Percentiles rank a stretch among this genome's conserved stretches.
Evolutionary conservation across 2,888 invertebrate species (phyloP).

Genomic region (Trissolcus japonicus): DNA sequence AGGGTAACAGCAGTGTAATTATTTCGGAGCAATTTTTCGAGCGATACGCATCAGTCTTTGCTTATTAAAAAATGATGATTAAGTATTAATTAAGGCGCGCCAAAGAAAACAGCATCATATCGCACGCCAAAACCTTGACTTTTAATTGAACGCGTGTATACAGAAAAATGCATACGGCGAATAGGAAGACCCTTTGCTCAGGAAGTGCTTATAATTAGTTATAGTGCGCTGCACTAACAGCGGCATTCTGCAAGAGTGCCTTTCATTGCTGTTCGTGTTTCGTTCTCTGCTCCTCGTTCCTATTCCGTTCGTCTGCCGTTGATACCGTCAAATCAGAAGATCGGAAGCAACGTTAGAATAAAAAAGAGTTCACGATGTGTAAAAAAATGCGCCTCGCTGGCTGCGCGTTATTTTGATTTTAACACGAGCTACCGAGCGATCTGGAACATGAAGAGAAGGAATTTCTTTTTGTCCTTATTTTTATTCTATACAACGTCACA

Average conservation of each 20-base stretch:
- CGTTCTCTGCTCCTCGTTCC: constrained; percentile 37
- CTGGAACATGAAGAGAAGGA: constrained; percentile 10
- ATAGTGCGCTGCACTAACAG: constrained; percentile 76
- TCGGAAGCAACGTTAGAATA: constrained; percentile 55
- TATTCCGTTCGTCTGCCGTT: constrained; percentile 34
- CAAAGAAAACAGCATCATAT: constrained; percentile 49
- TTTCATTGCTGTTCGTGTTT: constrained; percentile 57
- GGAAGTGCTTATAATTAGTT: constrained; percentile 71
- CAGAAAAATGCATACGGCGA: constrained; percentile 50
- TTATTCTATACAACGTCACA: constrained; percentile 6
- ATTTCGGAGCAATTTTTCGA: constrained; percentile 43
- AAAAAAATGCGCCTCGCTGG: constrained; percentile 20
- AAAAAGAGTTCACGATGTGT: constrained; percentile 26
- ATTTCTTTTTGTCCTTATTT: constrained; percentile 11
- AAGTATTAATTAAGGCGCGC: constrained; percentile 53
- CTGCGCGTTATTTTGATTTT: constrained; percentile 43
- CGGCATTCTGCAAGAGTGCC: constrained; percentile 75
- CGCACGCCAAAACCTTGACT: constrained; percentile 56
- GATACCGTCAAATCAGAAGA: constrained; percentile 56
- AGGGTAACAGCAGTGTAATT: constrained; percentile 21
- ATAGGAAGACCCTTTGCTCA: constrained; percentile 56
- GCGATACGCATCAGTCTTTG: constrained; percentile 48
- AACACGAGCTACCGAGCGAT: constrained; percentile 7
- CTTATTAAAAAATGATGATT: constrained; percentile 53
- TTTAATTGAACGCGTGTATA: constrained; percentile 55